Evolutionary conservation across 2,113 vertebrate species (phyloP), one percentile per base, ranked within the genome.

Genomic region (Herpetotheres cachinnans): DNA sequence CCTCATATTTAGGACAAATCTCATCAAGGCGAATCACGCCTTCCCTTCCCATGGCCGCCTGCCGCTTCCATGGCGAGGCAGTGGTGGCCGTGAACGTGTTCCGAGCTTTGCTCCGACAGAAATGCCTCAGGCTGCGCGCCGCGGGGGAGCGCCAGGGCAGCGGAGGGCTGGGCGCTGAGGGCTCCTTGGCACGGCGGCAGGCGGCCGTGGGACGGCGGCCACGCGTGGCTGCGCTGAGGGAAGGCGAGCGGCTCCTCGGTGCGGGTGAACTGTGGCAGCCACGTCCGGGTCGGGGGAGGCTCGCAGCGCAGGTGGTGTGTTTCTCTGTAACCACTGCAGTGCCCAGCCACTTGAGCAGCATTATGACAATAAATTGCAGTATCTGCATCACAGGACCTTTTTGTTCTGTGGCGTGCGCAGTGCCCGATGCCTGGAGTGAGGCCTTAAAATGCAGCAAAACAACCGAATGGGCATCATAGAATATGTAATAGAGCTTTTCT

Each of bases 181-280:
- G 29, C 30, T 30, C 24, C 29, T 8, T 7, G 29, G 49, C 34
- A 4, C 1, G 11, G 56, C 4, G 63, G 54, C 72, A 24, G 38
- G 49, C 7, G 27, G 32, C 70, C 17, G 2, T 16, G 34, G 26
- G 13, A 27, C 3, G 9, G 38, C 4, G 3, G 8, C 2, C 18
- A 0, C 7, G 1, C 29, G 2, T 1, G 47, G 34, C 46, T 25
- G 46, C 2, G 24, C 0, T 26, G 19, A 11, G 40, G 2, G 8
- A 49, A 32, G n/a, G 27, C 3, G 1, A 27, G 20, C 2, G 14
- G 66, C 38, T 21, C 20, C 27, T 40, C 4, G 1, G 25, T 40
- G 56, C 3, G 1, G 11, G 18, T 19, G 21, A 20, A 2, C 19
- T 13, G 56, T 14, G 40, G 56, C 36, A 73, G 34, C 55, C 34